phyloP scores from a whole-genome alignment of 2,888 invertebrate species.

The Cacoxenus indagator region DNA sequence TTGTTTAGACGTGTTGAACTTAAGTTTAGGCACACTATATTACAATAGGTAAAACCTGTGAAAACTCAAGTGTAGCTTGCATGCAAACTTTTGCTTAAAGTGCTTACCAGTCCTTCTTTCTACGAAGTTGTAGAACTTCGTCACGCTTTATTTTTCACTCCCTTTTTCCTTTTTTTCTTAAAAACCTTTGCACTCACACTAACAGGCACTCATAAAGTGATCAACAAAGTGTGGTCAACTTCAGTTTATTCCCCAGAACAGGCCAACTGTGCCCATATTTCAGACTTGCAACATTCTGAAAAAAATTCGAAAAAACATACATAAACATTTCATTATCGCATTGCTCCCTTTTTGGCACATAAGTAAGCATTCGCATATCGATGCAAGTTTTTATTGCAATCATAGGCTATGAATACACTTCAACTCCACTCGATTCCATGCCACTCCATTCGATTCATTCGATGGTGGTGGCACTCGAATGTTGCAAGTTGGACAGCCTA shows the following conservation, averaged over 20 bases:
- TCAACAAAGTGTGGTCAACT: background rate
- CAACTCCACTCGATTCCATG: background rate
- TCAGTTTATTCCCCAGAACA: background rate
- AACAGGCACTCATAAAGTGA: background rate
- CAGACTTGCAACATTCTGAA: background rate
- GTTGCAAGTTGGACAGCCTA: slow-evolving; percentile 3
- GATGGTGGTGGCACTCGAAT: background rate
- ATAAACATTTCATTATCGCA: background rate
- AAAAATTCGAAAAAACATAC: background rate
- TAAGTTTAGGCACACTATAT: too few species aligned
- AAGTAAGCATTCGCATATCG: background rate
- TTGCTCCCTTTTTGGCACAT: background rate
- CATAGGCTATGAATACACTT: background rate
- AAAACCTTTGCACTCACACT: too few species aligned
- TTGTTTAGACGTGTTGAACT: too few species aligned
- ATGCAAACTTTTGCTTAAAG: too few species aligned
- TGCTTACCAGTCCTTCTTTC: too few species aligned
- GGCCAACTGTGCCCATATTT: background rate
- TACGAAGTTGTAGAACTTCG: too few species aligned
- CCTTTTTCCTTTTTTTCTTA: too few species aligned
- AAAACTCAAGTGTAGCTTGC: too few species aligned
- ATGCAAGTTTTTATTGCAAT: background rate
- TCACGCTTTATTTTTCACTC: too few species aligned
- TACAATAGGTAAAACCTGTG: too few species aligned
- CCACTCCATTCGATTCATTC: background rate